These are phyloP conservation scores for Poecilia velifera DNA, from an alignment of 2,797 vertebrate species.

Conservation along the genomic window DNA sequence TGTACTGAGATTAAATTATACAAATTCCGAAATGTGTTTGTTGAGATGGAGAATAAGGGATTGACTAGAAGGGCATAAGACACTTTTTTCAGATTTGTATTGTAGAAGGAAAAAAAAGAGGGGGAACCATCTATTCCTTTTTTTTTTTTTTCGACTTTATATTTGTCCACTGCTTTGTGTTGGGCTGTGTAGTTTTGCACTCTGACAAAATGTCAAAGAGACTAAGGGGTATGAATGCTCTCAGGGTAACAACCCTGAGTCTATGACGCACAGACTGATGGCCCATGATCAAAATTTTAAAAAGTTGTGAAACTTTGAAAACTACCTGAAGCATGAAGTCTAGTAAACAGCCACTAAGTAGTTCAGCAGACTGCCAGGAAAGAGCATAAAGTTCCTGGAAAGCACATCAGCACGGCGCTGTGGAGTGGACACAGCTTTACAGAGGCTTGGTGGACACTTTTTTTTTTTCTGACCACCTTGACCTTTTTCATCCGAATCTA, in stretches of 20 bases:
- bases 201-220: neutral
- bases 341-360: conserved; percentile 3
- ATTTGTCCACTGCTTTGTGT: neutral
- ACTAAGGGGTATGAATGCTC: neutral
- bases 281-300: neutral
- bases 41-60: neutral
- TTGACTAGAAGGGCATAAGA: neutral
- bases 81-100: neutral
- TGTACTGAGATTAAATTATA: neutral
- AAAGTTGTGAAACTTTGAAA: conserved; percentile 3
- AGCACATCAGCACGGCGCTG: conserved; percentile 15
- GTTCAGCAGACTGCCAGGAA: conserved; percentile 17
- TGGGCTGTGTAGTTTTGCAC: neutral
- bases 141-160: neutral
- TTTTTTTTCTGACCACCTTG: neutral
- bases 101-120: neutral
- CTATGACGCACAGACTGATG: neutral
- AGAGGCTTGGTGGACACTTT: neutral
- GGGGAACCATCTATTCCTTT: neutral
- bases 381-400: conserved; percentile 10
- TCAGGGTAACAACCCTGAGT: neutral
- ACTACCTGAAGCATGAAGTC: conserved; percentile 1
- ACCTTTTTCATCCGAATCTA: conserved; percentile 2
- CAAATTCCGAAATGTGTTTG: neutral
- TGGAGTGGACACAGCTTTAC: conserved; percentile 12